These are phyloP conservation scores for Sarotherodon lohbergeri DNA, from an alignment of 2,113 vertebrate species.

Conservation along the genomic window DNA sequence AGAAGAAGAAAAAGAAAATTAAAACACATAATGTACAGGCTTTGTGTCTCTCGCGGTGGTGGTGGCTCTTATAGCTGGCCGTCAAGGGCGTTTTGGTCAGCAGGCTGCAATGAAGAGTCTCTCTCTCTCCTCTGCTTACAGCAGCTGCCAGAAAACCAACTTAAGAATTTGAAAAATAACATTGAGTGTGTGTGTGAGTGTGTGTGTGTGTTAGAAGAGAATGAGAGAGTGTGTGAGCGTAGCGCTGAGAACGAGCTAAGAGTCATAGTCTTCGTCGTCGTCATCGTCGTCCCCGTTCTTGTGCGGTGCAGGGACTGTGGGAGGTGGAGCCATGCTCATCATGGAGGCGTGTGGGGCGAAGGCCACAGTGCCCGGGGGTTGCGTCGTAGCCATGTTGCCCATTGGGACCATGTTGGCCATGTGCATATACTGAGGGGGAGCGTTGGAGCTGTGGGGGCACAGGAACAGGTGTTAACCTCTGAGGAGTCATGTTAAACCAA, in stretches of 20 bases:
- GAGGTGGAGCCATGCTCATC: slow-evolving; percentile 50
- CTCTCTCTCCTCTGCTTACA: slow-evolving; percentile 30
- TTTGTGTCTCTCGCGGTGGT: slow-evolving; percentile 11
- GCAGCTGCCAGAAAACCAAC: slow-evolving; percentile 43
- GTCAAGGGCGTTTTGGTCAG: neutral
- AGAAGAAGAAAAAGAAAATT: slow-evolving; percentile 44
- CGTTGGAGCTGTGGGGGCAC: slow-evolving; percentile 19
- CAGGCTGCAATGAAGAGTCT: slow-evolving; percentile 36
- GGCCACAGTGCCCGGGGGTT: slow-evolving; percentile 53
- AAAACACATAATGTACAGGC: slow-evolving; percentile 69
- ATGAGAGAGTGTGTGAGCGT: neutral
- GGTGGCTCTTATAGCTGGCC: neutral
- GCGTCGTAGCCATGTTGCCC: slow-evolving; percentile 44
- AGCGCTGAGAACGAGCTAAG: slow-evolving; percentile 68
- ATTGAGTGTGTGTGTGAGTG: neutral
- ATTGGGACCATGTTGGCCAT: slow-evolving; percentile 48
- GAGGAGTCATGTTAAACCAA: neutral
- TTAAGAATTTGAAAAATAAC: slow-evolving; percentile 48
- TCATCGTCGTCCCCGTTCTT: slow-evolving; percentile 63
- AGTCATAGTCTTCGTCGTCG: slow-evolving; percentile 87
- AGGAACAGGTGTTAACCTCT: neutral
- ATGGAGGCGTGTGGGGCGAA: slow-evolving; percentile 65
- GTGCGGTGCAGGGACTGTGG: slow-evolving; percentile 42
- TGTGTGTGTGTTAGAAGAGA: neutral
- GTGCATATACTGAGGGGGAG: slow-evolving; percentile 61